These are phyloP conservation scores for Ornithorhynchus anatinus DNA, from an alignment of 2,113 vertebrate species.

Conservation along the genomic window DNA sequence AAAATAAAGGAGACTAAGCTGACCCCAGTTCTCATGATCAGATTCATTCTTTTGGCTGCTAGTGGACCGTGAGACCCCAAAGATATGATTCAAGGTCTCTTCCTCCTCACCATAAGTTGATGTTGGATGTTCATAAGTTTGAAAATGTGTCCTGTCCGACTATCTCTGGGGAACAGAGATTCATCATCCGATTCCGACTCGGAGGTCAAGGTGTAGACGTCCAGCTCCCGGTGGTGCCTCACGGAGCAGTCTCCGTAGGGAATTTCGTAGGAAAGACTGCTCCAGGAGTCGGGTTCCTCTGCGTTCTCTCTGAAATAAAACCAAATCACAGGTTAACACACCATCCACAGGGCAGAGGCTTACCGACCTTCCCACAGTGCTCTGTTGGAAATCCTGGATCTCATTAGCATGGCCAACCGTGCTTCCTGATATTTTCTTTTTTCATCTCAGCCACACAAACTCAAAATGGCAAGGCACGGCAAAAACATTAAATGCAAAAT, in stretches of 20 bases:
- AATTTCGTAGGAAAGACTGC: conserved; percentile 65
- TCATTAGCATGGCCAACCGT: too few species aligned
- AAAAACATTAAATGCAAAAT: too few species aligned
- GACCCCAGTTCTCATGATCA: too few species aligned
- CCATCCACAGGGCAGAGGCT: not conserved
- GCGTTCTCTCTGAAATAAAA: conserved; percentile 71
- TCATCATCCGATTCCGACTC: conserved; percentile 35
- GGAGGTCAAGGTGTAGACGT: conserved; percentile 83
- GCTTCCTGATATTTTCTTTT: too few species aligned
- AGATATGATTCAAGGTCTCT: not conserved
- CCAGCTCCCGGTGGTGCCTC: conserved; percentile 78
- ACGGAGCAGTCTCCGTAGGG: conserved; percentile 72
- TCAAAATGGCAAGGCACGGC: too few species aligned
- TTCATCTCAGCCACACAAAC: too few species aligned
- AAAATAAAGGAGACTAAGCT: too few species aligned
- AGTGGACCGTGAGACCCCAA: too few species aligned
- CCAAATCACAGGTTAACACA: conserved; percentile 6
- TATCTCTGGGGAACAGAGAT: not conserved
- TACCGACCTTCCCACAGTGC: too few species aligned
- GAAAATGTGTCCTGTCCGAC: conserved; percentile 41
- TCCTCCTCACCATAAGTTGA: conserved; percentile 67
- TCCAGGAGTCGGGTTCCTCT: conserved; percentile 63
- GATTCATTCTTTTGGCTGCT: too few species aligned
- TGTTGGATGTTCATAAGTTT: conserved; percentile 68
- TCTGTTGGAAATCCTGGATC: too few species aligned